Evolutionary conservation across 2,888 invertebrate species (phyloP), one percentile per base, ranked within the genome.

Genomic region (Notodonta dromedarius): DNA sequence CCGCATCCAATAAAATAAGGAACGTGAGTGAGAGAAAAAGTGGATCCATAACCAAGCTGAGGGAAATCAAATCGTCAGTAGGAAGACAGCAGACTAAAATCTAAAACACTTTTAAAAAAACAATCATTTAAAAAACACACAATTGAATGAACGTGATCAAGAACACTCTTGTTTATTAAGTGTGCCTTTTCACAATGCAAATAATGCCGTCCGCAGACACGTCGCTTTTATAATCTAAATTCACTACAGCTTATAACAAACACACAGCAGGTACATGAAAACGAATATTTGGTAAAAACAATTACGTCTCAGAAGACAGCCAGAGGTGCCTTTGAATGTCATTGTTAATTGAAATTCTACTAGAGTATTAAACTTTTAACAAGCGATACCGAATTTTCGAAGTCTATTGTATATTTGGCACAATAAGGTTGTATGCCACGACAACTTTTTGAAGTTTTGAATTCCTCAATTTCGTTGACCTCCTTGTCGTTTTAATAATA

Each of bases 401-500:
- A 60, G 35, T 53, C 70, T 46, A 60, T 63, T 73, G 59, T 71
- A 14, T 44, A 42, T 13, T 55, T 9, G n/a, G 53, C 60, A 74
- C 68, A 76, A 75, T 76, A 66, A 66, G 65, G 67, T 71, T 74
- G 71, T 70, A 57, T 54, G 35, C 51, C 53, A 51, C 52, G 58
- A 58, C 55, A 60, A 40, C 57, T 48, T 59, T 16, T 16, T 55
- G 35, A 61, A 67, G 69, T 67, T 65, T 59, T 72, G 61, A 75
- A 74, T 72, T 55, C 63, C 62, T 61, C 61, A 14, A 66, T 64
- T 61, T 67, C 54, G 54, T 65, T 65, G 66, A 69, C 57, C 68
- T 71, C 61, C 59, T 66, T 65, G 56, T 59, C 24, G 24, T 24
- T n/a, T 35, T 35, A 13, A 35, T 53, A 35, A 24, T 42, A 12